Evolutionary conservation across 2,888 invertebrate genomes (phyloP).

Genomic region (Leptarthrus brevirostris): DNA sequence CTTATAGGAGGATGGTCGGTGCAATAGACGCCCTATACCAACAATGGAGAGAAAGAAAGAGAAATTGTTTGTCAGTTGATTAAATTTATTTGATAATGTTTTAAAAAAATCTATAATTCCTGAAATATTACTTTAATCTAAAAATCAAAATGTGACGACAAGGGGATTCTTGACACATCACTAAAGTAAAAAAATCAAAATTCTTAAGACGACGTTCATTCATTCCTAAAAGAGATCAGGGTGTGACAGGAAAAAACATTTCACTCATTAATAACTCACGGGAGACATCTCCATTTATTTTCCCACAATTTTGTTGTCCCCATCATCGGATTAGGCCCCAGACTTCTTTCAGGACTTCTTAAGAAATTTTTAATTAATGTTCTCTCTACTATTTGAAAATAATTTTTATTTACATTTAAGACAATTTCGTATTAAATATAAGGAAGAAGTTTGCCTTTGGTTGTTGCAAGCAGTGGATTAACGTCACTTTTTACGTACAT

Average conservation of each 20-base stretch:
- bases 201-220: constrained; percentile 38
- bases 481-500: too few species aligned
- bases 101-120: too few species aligned
- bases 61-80: too few species aligned
- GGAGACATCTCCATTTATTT: constrained; percentile 50
- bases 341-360: constrained; percentile 41
- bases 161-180: too few species aligned
- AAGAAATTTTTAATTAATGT: constrained; percentile 37
- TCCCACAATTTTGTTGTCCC: constrained; percentile 49
- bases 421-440: constrained; percentile 7
- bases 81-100: too few species aligned
- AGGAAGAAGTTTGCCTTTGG: too few species aligned
- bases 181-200: constrained; percentile 3
- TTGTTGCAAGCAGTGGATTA: too few species aligned
- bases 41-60: too few species aligned
- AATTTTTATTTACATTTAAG: not conserved
- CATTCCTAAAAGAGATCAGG: constrained; percentile 49
- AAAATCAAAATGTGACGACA: too few species aligned
- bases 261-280: constrained; percentile 53
- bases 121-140: too few species aligned
- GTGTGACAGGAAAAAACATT: constrained; percentile 51
- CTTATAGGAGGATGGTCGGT: too few species aligned
- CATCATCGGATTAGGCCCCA: constrained; percentile 49
- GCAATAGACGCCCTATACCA: too few species aligned
- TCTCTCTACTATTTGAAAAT: not conserved